Base-by-base conservation (phyloP, 2,888 invertebrate genomes). In the Apeira syringaria region DNA sequence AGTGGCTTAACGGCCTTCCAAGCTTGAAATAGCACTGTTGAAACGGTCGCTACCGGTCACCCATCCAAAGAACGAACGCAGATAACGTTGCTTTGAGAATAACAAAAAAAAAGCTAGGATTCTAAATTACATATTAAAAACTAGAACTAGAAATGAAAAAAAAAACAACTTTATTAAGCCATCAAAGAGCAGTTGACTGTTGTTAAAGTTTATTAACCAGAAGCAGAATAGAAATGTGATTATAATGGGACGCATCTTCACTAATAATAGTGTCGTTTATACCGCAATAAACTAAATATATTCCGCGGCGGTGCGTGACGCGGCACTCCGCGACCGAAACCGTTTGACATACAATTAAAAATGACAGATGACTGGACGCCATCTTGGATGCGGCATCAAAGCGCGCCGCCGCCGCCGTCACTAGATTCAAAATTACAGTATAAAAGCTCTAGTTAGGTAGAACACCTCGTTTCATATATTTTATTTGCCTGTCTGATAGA, bases 261-360 rank as follows among this genome's bases (percentile, higher is more conserved):
- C 56, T 62, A 72, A 74, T 80, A 81, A 74, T 75, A 78, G 68
- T 62, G 60, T 67, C 84, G 75, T 85, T 86, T 85, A 86, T 79
- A 80, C 68, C 74, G 76, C 84, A 74, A 84, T 87, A 86, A 86
- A 86, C 86, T 85, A 83, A 86, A 85, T 82, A 85, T 84, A 83
- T 71, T 52, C 72, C 66, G 76, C 80, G 72, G 73, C 68, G 71
- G 70, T 72, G 80, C 84, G 77, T 74, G 64, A 70, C 75, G 67
- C 64, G 59, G 56, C 55, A 5, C 56, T 30, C 30, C 38, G 22
- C 37, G 26, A 27, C 10, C 39, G 45, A 12, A 36, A 56, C 67
- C 72, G 68, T 80, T 80, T 84, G 87, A 87, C 87, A 85, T 72
- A 77, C 86, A 87, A 87, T 87, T 87, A 87, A 86, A 87, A 87